These are phyloP conservation scores for Ceratoteleas bidentatus DNA, from an alignment of 1,140 invertebrate species.

Conservation along the genomic window DNA sequence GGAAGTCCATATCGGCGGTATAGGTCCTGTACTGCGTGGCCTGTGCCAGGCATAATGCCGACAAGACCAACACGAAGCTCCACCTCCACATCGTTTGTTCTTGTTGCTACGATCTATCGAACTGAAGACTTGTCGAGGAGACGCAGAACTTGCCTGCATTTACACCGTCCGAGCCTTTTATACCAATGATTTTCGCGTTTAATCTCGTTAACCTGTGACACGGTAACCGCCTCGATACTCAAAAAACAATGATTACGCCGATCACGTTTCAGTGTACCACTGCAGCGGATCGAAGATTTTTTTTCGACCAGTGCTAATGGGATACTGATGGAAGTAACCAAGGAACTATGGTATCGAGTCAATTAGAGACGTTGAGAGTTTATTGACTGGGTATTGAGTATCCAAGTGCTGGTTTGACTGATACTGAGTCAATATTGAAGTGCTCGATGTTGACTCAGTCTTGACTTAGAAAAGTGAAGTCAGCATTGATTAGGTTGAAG, in stretches of 20 bases:
- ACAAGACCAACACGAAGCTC: slow-evolving; percentile 69
- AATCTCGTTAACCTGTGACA: slow-evolving; percentile 70
- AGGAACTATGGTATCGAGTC: too few species aligned
- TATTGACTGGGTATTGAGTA: too few species aligned
- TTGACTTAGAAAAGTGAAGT: too few species aligned
- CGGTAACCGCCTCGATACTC: slow-evolving; percentile 30
- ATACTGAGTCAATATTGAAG: too few species aligned
- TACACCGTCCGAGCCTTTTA: slow-evolving; percentile 61
- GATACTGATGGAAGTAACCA: neutral
- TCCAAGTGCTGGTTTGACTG: too few species aligned
- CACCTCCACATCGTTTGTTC: slow-evolving; percentile 66
- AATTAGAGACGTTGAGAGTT: too few species aligned
- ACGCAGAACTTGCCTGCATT: slow-evolving; percentile 56
- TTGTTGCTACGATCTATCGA: slow-evolving; percentile 23
- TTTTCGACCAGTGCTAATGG: slow-evolving; percentile 7
- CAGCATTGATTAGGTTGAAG: too few species aligned
- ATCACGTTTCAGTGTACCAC: slow-evolving; percentile 32
- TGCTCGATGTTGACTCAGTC: too few species aligned
- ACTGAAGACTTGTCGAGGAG: slow-evolving; percentile 60
- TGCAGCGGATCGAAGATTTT: neutral
- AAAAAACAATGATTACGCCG: slow-evolving; percentile 61
- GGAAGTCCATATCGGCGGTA: slow-evolving; percentile 81
- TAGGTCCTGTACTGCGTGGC: slow-evolving; percentile 63
- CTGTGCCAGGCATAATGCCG: slow-evolving; percentile 69
- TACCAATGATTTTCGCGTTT: slow-evolving; percentile 61